Evolutionary conservation across 2,888 invertebrate genomes (phyloP).

Genomic region (Aleiodes testaceus): DNA sequence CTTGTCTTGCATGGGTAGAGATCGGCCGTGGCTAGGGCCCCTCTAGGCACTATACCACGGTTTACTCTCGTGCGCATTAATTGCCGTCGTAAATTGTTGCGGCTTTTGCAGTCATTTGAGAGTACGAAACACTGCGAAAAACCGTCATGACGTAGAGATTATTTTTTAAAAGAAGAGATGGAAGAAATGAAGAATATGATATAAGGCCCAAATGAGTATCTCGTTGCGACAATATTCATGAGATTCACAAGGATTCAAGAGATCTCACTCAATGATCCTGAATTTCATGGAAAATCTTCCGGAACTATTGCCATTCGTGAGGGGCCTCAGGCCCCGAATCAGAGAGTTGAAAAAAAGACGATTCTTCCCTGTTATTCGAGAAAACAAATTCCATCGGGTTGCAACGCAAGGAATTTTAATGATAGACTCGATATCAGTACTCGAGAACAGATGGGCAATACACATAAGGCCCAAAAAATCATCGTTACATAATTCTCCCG

Average conservation of each 20-base stretch:
- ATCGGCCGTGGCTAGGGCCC: slow-evolving; percentile 45
- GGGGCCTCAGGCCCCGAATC: slow-evolving; percentile 24
- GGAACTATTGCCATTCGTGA: slow-evolving; percentile 28
- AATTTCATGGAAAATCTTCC: slow-evolving; percentile 10
- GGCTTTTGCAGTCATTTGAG: slow-evolving; percentile 59
- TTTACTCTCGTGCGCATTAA: slow-evolving; percentile 71
- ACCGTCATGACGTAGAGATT: slow-evolving; percentile 8
- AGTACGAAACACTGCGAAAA: slow-evolving; percentile 49
- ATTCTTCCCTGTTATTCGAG: slow-evolving; percentile 2
- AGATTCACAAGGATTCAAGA: slow-evolving; percentile 28
- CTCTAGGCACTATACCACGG: slow-evolving; percentile 58
- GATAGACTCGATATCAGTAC: slow-evolving; percentile 11
- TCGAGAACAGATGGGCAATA: slow-evolving; percentile 15
- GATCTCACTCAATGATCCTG: slow-evolving; percentile 19
- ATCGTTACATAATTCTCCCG: slow-evolving; percentile 11
- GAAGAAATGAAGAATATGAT: slow-evolving; percentile 8
- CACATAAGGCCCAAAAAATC: not conserved
- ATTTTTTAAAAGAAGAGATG: not conserved
- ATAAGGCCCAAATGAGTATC: slow-evolving; percentile 16
- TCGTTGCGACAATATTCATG: slow-evolving; percentile 19
- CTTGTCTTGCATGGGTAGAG: slow-evolving; percentile 40
- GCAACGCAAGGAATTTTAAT: not conserved
- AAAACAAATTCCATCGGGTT: slow-evolving; percentile 16
- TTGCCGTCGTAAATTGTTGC: slow-evolving; percentile 73
- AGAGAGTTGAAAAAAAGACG: not conserved